Evolutionary conservation across 2,888 invertebrate species (phyloP).

Genomic region (Cantharis lateralis): DNA sequence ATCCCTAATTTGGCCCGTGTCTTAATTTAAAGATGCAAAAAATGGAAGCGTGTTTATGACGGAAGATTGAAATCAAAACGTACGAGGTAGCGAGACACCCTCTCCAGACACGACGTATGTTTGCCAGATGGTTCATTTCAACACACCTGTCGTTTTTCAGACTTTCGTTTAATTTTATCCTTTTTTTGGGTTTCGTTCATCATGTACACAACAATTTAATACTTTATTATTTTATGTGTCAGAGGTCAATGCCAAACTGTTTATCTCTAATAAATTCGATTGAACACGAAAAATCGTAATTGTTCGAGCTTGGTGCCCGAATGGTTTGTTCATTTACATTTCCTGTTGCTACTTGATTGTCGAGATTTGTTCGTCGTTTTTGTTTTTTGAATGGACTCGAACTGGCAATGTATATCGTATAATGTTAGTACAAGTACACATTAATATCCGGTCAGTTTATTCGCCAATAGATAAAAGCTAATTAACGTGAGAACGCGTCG

Average conservation of each 20-base stretch:
- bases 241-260: constrained; percentile 22
- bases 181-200: not conserved
- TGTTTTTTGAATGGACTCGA: not conserved
- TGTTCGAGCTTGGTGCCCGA: not conserved
- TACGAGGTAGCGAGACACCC: constrained; percentile 3
- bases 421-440: not conserved
- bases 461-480: constrained; percentile 2
- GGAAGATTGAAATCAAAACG: constrained; percentile 1
- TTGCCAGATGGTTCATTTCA: constrained; percentile 27
- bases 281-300: constrained; percentile 5
- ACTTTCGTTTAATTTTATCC: not conserved
- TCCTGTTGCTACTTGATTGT: not conserved
- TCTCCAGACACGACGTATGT: constrained; percentile 25
- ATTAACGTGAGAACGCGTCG: constrained; percentile 19
- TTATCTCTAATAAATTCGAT: constrained; percentile 4
- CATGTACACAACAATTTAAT: not conserved
- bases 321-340: not conserved
- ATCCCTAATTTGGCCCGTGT: not conserved
- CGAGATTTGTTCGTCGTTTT: not conserved
- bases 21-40: not conserved
- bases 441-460: constrained; percentile 14
- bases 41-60: not conserved
- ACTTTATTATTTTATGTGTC: constrained; percentile 8
- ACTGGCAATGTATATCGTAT: not conserved
- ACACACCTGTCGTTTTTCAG: constrained; percentile 26